Evolutionary conservation across 2,113 vertebrate species (phyloP).

Genomic region (Dicaeum eximium): DNA sequence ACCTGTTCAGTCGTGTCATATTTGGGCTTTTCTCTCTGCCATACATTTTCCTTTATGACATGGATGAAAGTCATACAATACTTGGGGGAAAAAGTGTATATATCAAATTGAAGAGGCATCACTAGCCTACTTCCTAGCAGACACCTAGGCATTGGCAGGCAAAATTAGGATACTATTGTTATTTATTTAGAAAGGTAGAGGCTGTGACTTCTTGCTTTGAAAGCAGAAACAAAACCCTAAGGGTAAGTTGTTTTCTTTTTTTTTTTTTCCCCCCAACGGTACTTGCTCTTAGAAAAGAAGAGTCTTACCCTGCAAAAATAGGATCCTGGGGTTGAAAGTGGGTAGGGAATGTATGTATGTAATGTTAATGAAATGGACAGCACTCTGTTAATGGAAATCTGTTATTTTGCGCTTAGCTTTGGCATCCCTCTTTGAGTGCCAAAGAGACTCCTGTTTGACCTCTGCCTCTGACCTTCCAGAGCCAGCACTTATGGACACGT

Average conservation of each 20-base stretch:
- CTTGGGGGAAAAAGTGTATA: neutral
- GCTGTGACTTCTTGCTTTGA: neutral
- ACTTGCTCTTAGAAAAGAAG: neutral
- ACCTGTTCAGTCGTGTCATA: rapidly evolving
- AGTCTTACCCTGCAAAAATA: neutral
- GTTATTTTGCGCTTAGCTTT: neutral
- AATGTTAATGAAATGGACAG: neutral
- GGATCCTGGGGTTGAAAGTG: neutral
- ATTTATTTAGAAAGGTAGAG: neutral
- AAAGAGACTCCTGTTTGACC: constrained; percentile 66
- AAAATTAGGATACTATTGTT: neutral
- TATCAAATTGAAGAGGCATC: neutral
- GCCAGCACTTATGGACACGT: constrained; percentile 55
- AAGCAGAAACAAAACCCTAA: neutral
- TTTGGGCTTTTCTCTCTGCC: neutral
- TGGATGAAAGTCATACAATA: neutral
- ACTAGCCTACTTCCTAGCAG: neutral
- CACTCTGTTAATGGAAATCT: neutral
- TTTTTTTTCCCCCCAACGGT: too few species aligned
- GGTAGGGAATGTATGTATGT: neutral
- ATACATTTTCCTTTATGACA: neutral
- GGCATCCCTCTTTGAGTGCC: neutral
- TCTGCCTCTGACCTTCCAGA: constrained; percentile 54
- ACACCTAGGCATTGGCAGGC: neutral
- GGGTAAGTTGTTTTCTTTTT: rapidly evolving